These are phyloP conservation scores for Aromia moschata DNA, from an alignment of 2,888 invertebrate species.

Conservation along the genomic window DNA sequence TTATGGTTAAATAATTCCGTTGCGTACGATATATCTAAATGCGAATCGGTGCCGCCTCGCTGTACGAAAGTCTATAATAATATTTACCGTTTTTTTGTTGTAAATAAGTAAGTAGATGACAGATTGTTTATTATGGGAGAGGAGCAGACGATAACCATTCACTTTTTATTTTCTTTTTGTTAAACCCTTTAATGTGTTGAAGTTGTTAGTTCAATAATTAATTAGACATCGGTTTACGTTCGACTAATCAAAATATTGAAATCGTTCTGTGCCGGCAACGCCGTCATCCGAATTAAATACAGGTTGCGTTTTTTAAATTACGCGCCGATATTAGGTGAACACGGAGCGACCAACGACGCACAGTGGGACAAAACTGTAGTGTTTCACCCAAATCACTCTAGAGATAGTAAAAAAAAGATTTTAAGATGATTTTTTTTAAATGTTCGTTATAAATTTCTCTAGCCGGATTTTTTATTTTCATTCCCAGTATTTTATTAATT, in stretches of 20 bases:
- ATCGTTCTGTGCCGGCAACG: slow-evolving; percentile 2
- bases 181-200: slow-evolving; percentile 23
- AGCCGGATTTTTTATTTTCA: no score
- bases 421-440: no score
- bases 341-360: no score
- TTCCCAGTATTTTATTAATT: no score
- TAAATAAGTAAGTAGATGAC: slow-evolving; percentile 35
- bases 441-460: no score
- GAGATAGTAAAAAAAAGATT: no score
- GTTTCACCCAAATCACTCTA: no score
- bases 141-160: slow-evolving; percentile 25
- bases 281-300: neutral
- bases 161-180: slow-evolving; percentile 27
- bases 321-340: no score
- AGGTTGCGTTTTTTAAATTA: neutral
- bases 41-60: slow-evolving; percentile 34
- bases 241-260: slow-evolving; percentile 20
- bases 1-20: slow-evolving; percentile 37
- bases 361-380: no score
- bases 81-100: slow-evolving; percentile 34
- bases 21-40: slow-evolving; percentile 34
- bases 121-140: slow-evolving; percentile 22
- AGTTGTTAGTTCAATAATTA: slow-evolving; percentile 23
- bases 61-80: slow-evolving; percentile 28
- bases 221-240: slow-evolving; percentile 16